Percentiles rank a stretch among this genome's conserved stretches.
Evolutionary conservation across 2,113 vertebrate genomes (phyloP).

Genomic region (Mellivora capensis): DNA sequence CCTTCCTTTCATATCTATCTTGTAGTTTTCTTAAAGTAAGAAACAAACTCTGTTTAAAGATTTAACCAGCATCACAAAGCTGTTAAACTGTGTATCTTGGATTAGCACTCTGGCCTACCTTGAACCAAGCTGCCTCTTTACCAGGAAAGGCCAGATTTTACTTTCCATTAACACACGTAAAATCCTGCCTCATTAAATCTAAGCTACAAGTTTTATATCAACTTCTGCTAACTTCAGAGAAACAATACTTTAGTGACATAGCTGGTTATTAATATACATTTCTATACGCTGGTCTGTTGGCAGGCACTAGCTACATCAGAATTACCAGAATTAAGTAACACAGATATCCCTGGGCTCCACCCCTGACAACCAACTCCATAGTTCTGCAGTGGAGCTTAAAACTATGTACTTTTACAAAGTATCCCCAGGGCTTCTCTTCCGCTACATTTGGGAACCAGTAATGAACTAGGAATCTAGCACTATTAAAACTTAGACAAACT

Average conservation of each 20-base stretch:
- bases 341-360: neutral
- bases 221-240: neutral
- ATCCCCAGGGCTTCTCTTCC: neutral
- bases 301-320: neutral
- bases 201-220: neutral
- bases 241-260: neutral
- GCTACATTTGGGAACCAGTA: neutral
- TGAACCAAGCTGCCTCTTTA: neutral
- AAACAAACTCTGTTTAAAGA: neutral
- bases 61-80: neutral
- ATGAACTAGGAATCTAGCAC: neutral
- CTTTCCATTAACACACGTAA: neutral
- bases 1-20: neutral
- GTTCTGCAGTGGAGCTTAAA: neutral
- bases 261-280: neutral
- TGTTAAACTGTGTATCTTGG: neutral
- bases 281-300: neutral
- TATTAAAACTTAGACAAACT: neutral
- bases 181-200: neutral
- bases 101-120: neutral
- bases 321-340: neutral
- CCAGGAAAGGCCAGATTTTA: neutral
- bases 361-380: neutral
- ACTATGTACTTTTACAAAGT: neutral
- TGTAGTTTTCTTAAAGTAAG: neutral